Percentiles rank a stretch among this genome's conserved stretches.
These are phyloP conservation scores for Stylophora pistillata DNA, from an alignment of 64 coral and sea anemone genomes.

Conservation along the genomic window DNA sequence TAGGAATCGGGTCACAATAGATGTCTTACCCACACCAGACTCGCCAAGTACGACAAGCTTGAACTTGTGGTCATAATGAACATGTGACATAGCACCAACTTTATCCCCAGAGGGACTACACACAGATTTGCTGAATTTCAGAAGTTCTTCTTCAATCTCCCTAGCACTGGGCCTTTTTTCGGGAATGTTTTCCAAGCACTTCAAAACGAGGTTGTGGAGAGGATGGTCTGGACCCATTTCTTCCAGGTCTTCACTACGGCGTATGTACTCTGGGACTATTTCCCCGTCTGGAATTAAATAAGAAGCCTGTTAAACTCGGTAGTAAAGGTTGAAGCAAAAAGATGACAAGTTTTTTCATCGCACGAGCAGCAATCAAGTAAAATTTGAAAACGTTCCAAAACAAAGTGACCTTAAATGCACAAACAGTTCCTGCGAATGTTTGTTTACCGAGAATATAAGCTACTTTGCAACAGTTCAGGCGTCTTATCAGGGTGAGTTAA, in stretches of 20 bases:
- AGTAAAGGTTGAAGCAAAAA: background rate
- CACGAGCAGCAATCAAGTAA: too few species aligned
- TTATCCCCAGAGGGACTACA: background rate
- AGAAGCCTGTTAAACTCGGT: too few species aligned
- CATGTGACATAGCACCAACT: background rate
- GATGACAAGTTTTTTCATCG: background rate
- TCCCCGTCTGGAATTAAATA: constrained; percentile 47
- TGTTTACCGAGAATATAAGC: too few species aligned
- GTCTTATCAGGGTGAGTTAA: too few species aligned
- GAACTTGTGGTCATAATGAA: constrained; percentile 51
- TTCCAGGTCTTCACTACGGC: constrained; percentile 52
- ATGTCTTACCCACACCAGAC: constrained; percentile 64
- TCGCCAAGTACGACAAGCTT: constrained; percentile 54
- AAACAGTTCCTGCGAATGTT: too few species aligned
- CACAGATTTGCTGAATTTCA: constrained; percentile 3
- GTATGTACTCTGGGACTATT: constrained; percentile 59
- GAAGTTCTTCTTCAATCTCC: constrained; percentile 6
- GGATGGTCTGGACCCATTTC: constrained; percentile 65
- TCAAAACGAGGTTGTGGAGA: constrained; percentile 34
- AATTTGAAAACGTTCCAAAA: too few species aligned
- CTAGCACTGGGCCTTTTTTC: constrained; percentile 37
- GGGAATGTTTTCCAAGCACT: constrained; percentile 56
- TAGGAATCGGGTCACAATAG: constrained; percentile 53
- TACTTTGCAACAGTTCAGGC: too few species aligned
- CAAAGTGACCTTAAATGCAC: too few species aligned